Base-by-base conservation (phyloP, 2,888 invertebrate genomes). In the Oligia latruncula region DNA sequence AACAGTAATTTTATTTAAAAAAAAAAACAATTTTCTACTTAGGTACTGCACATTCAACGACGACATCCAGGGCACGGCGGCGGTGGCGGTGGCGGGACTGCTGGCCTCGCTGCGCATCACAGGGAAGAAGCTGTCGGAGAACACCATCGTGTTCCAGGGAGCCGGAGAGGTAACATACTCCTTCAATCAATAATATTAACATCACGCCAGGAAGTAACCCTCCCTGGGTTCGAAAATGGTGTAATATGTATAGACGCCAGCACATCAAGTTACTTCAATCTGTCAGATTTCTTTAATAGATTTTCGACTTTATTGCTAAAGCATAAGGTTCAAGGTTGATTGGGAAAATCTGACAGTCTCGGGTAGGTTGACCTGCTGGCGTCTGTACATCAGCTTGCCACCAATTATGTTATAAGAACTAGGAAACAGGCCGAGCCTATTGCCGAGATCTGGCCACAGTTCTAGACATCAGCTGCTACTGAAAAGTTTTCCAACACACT, bases 51-150 rank as follows among this genome's bases (percentile, higher is more conserved):
- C 99, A 23, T 99, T 99, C 96, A 99, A 99, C 96, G 99, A 99
- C 94, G 99, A 99, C 94, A 99, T 99, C 93, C 99, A 99, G 95
- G 99, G 99, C 92, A 99, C 99, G 8, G 99, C 99, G 4, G 97
- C 99, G 9, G 99, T 99, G 35, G 99, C 99, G 20, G 98, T 99
- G 43, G 99, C 99, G 23, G 99, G 99, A 0, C 97, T 99, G 71
- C 94, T 99, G 84, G 98, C 99, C 64, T 98, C 99, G 46, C 97
- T 99, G 66, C 97, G 98, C 81, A 96, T 99, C 89, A 99, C 99
- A 20, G 98, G 98, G 87, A 99, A 98, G 86, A 97, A 97, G 88
- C 97, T 99, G 55, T 98, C 98, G 2, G 98, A 99, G 40, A 98
- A 99, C 93, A 98, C 97, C 49, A 98, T 99, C 90, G 98, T 99